Base-by-base conservation (phyloP, 2,797 vertebrate genomes). In the Poecilia wingei region DNA sequence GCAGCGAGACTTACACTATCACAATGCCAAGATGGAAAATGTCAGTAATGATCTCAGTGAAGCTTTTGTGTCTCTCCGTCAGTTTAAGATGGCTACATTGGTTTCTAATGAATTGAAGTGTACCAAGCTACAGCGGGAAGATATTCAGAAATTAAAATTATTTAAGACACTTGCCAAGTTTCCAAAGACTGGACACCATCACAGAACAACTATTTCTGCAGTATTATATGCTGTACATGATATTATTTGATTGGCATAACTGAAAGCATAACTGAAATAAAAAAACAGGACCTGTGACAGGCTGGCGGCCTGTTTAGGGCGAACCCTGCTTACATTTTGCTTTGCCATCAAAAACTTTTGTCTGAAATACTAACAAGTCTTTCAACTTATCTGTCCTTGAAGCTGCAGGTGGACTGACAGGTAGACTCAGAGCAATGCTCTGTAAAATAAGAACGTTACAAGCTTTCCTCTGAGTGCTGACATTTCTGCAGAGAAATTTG, bases 401-500 rank as follows among this genome's bases (percentile, higher is more conserved):
- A 39, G 39, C 61, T 20, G 33, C 39, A 39, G 31, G 33, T 39
- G 18, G 5, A 66, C 20, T 22, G 18, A 18, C 61, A 36, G 33
- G 33, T 39, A 20, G 33, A 20, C 61, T 39, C 33, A 66, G 8
- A 39, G 22, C 39, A 41, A n/a, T 69, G 20, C 10, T 10, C 10
- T 25, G 9, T 18, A 43, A 39, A 66, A 66, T 66, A 39, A 9
- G 33, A 39, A 66, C 36, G 36, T 9, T 36, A 13, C 12, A n/a
- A 12, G 10, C 33, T 25, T 12, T 43, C 39, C 20, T 68, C 82
- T 88, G 84, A 86, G 90, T 16, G 76, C 86, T 86, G 81, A 84
- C 86, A 90, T 89, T 90, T 80, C 74, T 80, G n/a, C 66, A 61
- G 83, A 91, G 84, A 69, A 64, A 89, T 85, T 78, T 84, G 89